Base-by-base conservation (phyloP, 1,140 invertebrate species). In the Hyles vespertilio region DNA sequence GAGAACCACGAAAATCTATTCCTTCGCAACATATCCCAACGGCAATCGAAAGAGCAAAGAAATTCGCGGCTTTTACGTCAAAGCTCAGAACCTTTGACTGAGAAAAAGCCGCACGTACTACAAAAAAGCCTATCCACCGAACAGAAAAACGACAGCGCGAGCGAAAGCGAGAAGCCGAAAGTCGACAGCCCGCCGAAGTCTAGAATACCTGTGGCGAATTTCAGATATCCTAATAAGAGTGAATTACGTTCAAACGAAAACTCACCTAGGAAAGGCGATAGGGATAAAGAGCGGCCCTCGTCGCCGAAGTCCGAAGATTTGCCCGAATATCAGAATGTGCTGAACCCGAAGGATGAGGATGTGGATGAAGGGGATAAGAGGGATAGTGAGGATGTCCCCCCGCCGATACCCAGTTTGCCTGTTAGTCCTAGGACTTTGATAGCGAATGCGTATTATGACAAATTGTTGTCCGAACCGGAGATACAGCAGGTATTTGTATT, bases 391-490 rank as follows among this genome's bases (percentile, higher is more conserved):
- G 85, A 89, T 36, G 79, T 78, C 5, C 90, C 91, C 0, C 92
- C 92, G 0, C 91, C 91, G 0, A 89, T 92, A 66, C 92, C 92
- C 3, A 92, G 91, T 66, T 65, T 92, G 56, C 92, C 92, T 0
- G 89, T 92, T n/a, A 92, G 91, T 69, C 91, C 92, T 4, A 83
- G 92, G 56, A 92, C 92, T 0, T 71, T 92, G 10, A 92, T 95
- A 9, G 94, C 94, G 0, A 94, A 95, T 68, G 94, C 95, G 1
- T 98, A 97, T 75, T 93, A 94, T 48, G 95, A 96, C 45, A 95
- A 96, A 72, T 74, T 96, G 22, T 88, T 94, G 9, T 91, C 92
- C 0, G 95, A 96, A 69, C 92, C 93, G 0, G 95, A 96, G 65
- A 94, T 95, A 47, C 92, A 95, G 51, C 92, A 92, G 64, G 57